These are phyloP conservation scores for Drosophila mayaguana DNA, from an alignment of 2,888 invertebrate species.

Conservation along the genomic window DNA sequence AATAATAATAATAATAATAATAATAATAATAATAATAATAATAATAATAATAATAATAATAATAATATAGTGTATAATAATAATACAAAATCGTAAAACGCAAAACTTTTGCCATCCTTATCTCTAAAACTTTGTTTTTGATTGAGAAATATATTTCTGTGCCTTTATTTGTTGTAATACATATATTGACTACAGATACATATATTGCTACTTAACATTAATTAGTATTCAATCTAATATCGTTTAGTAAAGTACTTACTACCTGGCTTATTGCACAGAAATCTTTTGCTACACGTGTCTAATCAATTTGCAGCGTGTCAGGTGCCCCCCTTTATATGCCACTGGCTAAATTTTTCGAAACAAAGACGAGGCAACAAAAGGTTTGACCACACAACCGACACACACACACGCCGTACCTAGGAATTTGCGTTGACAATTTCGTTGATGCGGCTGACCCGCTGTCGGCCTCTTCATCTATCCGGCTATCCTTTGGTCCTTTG, in stretches of 20 bases:
- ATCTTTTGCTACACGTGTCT: constrained; percentile 60
- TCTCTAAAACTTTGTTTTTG: too few relatives aligned
- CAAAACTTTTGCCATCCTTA: too few relatives aligned
- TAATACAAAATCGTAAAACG: too few relatives aligned
- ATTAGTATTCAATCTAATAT: not conserved
- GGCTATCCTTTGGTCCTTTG: not conserved
- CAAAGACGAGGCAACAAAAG: constrained; percentile 34
- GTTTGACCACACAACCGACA: constrained; percentile 54
- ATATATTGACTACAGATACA: not conserved
- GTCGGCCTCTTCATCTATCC: not conserved
- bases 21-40: too few relatives aligned
- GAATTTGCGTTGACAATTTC: constrained; percentile 46
- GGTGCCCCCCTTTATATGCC: constrained; percentile 19
- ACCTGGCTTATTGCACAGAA: constrained; percentile 24
- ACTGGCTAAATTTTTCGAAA: constrained; percentile 6
- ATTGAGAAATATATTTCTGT: too few relatives aligned
- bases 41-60: too few relatives aligned
- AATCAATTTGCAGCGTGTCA: constrained; percentile 66
- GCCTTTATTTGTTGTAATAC: not conserved
- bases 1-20: too few relatives aligned
- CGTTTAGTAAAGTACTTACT: not conserved
- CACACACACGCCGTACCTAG: constrained; percentile 1
- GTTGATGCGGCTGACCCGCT: constrained; percentile 39
- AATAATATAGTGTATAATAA: too few relatives aligned
- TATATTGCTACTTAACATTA: not conserved